Percentiles rank a stretch among this genome's conserved stretches.
Evolutionary conservation across 2,113 vertebrate genomes (phyloP).

Genomic region (Lucifuga dentata): DNA sequence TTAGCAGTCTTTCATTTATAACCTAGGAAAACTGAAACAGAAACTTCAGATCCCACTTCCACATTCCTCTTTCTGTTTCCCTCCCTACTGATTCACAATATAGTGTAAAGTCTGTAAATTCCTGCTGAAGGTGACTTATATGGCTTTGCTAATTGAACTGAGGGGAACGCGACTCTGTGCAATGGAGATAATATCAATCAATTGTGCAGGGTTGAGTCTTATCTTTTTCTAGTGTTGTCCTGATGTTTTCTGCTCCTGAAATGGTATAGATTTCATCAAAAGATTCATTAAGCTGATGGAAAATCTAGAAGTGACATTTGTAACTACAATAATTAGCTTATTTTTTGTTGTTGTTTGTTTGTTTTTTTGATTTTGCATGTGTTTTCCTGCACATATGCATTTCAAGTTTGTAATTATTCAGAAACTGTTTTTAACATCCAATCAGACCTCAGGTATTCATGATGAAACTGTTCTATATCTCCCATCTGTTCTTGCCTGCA

Average conservation of each 20-base stretch:
- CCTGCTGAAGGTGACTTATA: constrained; percentile 69
- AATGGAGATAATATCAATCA: constrained; percentile 64
- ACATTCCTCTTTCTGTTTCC: constrained; percentile 28
- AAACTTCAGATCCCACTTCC: constrained; percentile 24
- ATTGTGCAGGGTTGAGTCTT: constrained; percentile 34
- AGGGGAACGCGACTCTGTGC: constrained; percentile 46
- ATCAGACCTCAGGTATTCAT: constrained; percentile 10
- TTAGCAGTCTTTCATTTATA: constrained; percentile 70
- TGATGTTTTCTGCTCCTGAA: constrained; percentile 35
- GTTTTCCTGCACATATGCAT: constrained; percentile 1
- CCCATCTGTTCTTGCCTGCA: constrained; percentile 18
- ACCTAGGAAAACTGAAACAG: constrained; percentile 27
- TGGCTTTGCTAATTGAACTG: constrained; percentile 62
- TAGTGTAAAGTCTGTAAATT: constrained; percentile 48
- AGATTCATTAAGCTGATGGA: constrained; percentile 31
- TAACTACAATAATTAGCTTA: constrained; percentile 11
- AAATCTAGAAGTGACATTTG: constrained; percentile 27
- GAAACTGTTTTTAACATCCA: constrained; percentile 21
- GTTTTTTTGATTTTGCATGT: constrained; percentile 3
- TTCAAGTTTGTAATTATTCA: constrained; percentile 32
- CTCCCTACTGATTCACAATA: constrained; percentile 46
- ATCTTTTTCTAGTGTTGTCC: constrained; percentile 31
- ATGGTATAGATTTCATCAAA: constrained; percentile 25
- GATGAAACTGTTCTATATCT: constrained; percentile 3
- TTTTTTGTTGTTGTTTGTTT: no score